Percentiles rank a stretch among this genome's conserved stretches.
phyloP scores from a whole-genome alignment of 2,113 vertebrate species.

The Lichenostomus cassidix region DNA sequence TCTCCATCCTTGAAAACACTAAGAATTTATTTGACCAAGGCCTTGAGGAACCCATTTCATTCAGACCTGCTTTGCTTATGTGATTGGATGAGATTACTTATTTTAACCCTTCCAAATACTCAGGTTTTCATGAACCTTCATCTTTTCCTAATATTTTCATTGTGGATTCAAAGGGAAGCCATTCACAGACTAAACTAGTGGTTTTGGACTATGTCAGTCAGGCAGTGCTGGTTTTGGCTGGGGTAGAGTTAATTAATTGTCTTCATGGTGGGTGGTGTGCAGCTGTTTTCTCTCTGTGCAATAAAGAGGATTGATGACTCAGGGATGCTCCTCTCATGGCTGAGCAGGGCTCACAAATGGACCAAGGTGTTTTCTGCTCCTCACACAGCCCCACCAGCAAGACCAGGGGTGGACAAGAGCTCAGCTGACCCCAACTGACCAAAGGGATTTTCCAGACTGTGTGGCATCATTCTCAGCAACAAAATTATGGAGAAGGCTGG shows the following conservation, averaged over 20 bases:
- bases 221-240: background rate
- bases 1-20: background rate
- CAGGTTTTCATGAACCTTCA: accelerated
- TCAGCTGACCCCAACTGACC: background rate
- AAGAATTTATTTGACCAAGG: background rate
- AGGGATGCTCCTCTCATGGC: accelerated
- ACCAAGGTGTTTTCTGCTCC: background rate
- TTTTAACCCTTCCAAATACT: background rate
- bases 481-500: background rate
- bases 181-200: background rate
- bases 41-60: background rate
- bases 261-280: too few relatives aligned
- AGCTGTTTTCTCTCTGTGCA: background rate
- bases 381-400: too few relatives aligned
- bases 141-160: background rate
- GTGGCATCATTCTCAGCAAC: background rate
- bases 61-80: accelerated
- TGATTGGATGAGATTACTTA: background rate
- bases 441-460: background rate
- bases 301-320: too few relatives aligned
- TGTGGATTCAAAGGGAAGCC: background rate
- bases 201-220: accelerated
- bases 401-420: background rate
- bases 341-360: background rate
- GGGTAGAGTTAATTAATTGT: background rate